A percentile compares a stretch with the other conserved stretches of the same genome.
These are phyloP conservation scores for Buteo buteo DNA, from an alignment of 2,113 vertebrate species.

Conservation along the genomic window DNA sequence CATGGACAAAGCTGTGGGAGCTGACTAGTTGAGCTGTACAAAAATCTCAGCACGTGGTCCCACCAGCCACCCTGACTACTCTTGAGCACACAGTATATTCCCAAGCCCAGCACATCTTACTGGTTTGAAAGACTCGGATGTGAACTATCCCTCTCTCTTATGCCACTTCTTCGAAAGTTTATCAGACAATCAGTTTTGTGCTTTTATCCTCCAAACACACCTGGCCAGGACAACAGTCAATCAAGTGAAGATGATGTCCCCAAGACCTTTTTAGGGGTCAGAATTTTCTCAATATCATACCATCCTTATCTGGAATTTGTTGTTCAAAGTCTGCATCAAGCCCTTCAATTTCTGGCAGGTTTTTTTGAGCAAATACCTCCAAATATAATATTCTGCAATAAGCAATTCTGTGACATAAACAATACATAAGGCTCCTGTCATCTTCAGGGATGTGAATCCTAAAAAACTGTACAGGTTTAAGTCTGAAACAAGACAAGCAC, in stretches of 20 bases:
- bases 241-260: not conserved
- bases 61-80: not conserved
- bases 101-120: not conserved
- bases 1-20: not conserved
- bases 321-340: not conserved
- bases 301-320: not conserved
- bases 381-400: not conserved
- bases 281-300: not conserved
- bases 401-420: not conserved
- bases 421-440: not conserved
- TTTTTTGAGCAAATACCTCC: not conserved
- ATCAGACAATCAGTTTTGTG: not conserved
- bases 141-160: not conserved
- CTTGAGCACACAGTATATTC: not conserved
- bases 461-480: not conserved
- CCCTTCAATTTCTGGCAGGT: not conserved
- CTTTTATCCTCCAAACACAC: not conserved
- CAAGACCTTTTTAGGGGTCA: not conserved
- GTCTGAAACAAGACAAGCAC: not conserved
- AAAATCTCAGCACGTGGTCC: not conserved
- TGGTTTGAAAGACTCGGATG: not conserved
- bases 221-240: not conserved
- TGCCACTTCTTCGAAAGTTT: not conserved
- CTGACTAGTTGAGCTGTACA: rapidly evolving
- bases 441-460: not conserved